Evolutionary conservation across 2,113 vertebrate genomes (phyloP), one percentile per base, ranked within the genome.

Genomic region (Columba janthina): DNA sequence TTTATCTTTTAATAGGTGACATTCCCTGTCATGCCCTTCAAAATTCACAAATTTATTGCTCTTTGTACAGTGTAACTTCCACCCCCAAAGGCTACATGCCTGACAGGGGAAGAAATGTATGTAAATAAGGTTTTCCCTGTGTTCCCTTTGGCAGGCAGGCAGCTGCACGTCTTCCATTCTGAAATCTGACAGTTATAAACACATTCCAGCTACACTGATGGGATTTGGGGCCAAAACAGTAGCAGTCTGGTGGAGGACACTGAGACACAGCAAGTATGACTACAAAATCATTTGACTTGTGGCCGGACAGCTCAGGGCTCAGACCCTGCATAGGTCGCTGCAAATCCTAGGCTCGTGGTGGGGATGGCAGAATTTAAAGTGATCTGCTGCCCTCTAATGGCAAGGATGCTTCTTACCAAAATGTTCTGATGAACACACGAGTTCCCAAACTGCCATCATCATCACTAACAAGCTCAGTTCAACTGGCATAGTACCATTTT

Each of bases 361-460:
- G 7, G 6, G 17, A 57, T 73, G n/a, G 34, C 11, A 50, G 78
- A 36, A 87, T 96, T 58, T 53, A 18, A 94, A 97, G 94, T 88
- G 54, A 72, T 91, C 91, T 97, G 82, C 95, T 96, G 97, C 97
- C 97, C 97, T 96, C 97, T 97, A 93, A 94, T 50, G 97, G 96
- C 61, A 51, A 62, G 19, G 84, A 92, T 71, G 36, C 14, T 85
- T 62, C 42, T 51, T 36, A 61, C 31, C 32, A 40, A 57, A 75
- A 57, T 31, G 64, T 31, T 42, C 40, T 19, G 3, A 40, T 1
- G 5, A 83, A 6, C 5, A 1, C 15, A 2, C 28, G 18, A 85
- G 80, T 16, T 8, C n/a, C 22, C 1, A 50, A 71, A 24, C 0
- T 0, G 16, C 8, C 40, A 5, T 18, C 9, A 12, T 4, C 61